These are phyloP conservation scores for Pangasius macronema DNA, from an alignment of 2,797 vertebrate genomes.

Conservation along the genomic window DNA sequence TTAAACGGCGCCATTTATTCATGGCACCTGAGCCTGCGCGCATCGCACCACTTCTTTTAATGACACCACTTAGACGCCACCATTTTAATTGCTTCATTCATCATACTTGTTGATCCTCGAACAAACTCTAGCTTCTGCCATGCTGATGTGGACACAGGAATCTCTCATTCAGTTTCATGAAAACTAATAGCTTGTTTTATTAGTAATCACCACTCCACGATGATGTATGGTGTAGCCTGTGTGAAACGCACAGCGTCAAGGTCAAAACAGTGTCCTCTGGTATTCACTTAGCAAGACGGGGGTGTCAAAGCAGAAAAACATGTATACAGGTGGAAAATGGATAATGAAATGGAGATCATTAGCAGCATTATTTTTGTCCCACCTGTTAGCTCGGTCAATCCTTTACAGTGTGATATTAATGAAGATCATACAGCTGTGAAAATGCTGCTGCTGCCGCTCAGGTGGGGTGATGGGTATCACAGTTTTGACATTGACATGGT, in stretches of 20 bases:
- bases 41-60: slow-evolving; percentile 51
- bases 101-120: slow-evolving; percentile 58
- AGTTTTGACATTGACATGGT: slow-evolving; percentile 33
- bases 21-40: slow-evolving; percentile 38
- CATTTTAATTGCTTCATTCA: slow-evolving; percentile 65
- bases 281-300: background rate
- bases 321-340: background rate
- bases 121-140: slow-evolving; percentile 16
- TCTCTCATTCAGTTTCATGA: slow-evolving; percentile 56
- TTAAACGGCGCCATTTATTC: slow-evolving; percentile 53
- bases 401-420: slow-evolving; percentile 28
- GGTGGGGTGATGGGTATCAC: slow-evolving; percentile 8
- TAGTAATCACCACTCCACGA: slow-evolving; percentile 52
- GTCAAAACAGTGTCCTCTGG: slow-evolving; percentile 29
- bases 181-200: slow-evolving; percentile 62
- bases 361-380: slow-evolving; percentile 15
- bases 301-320: background rate
- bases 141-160: slow-evolving; percentile 41
- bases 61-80: slow-evolving; percentile 37
- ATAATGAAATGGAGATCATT: slow-evolving; percentile 28
- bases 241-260: slow-evolving; percentile 29
- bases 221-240: slow-evolving; percentile 19
- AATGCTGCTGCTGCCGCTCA: background rate
- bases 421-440: slow-evolving; percentile 29
- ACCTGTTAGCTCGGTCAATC: slow-evolving; percentile 26